phyloP scores from a whole-genome alignment of 2,113 vertebrate genomes.

The Corvus cornix region DNA sequence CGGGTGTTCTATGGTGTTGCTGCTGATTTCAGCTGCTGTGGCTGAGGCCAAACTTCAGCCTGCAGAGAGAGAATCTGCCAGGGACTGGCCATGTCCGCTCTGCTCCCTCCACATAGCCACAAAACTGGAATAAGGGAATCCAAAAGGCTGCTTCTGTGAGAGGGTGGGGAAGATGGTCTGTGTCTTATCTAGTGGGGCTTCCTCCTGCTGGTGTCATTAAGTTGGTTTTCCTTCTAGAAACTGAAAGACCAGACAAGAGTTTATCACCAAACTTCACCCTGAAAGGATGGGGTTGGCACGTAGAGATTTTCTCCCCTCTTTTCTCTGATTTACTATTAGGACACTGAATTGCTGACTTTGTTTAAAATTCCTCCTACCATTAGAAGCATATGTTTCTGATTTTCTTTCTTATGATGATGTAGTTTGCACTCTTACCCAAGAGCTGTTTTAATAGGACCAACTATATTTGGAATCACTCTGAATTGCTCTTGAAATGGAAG shows the following conservation, averaged over 20 bases:
- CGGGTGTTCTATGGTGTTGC: neutral
- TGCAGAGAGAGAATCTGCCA: neutral
- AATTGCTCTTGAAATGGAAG: conserved; percentile 39
- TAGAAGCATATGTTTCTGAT: conserved; percentile 37
- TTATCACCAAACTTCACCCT: neutral
- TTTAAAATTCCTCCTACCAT: conserved; percentile 5
- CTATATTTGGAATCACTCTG: conserved; percentile 53
- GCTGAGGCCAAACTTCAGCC: neutral
- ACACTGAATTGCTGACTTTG: neutral
- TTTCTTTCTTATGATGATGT: conserved; percentile 22
- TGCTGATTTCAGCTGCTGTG: neutral
- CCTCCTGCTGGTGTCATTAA: neutral
- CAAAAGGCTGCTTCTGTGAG: neutral
- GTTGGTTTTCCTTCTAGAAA: neutral
- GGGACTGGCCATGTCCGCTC: neutral
- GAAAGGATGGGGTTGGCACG: neutral
- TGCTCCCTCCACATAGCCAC: neutral
- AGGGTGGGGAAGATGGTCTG: neutral
- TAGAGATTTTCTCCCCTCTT: neutral
- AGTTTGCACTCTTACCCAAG: conserved; percentile 12
- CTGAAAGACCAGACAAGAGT: neutral
- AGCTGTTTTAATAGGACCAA: conserved; percentile 23
- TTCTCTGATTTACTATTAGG: neutral
- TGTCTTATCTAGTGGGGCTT: neutral
- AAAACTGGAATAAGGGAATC: neutral